phyloP scores from a whole-genome alignment of 1,140 invertebrate genomes.

The Megathymus violae region DNA sequence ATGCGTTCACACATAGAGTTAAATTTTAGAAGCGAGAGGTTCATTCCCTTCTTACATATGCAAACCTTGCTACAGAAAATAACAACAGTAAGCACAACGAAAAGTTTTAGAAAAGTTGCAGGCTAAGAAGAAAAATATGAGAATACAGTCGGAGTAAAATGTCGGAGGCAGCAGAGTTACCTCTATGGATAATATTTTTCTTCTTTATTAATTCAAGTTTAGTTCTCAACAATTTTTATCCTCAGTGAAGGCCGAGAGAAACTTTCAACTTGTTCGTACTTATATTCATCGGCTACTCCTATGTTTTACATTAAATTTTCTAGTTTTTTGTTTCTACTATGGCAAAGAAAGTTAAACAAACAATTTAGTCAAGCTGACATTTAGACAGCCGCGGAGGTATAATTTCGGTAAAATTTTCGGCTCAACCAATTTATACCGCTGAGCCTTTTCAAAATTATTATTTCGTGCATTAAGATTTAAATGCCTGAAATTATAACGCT shows the following conservation, averaged over 20 bases:
- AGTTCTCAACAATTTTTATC: neutral
- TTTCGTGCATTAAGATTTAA: conserved; percentile 16
- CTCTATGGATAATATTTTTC: neutral
- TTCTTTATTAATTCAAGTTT: neutral
- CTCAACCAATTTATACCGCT: conserved; percentile 35
- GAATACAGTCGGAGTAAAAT: neutral
- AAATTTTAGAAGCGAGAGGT: too few species aligned
- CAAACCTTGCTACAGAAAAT: neutral
- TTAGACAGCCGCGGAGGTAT: conserved; percentile 58
- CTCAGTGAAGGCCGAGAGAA: neutral
- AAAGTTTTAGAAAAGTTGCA: neutral
- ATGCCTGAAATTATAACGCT: conserved; percentile 5
- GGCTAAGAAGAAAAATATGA: neutral
- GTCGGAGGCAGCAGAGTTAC: neutral
- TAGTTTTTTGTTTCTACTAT: conserved; percentile 26
- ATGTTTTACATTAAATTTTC: too few species aligned
- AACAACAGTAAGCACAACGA: neutral
- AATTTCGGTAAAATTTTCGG: conserved; percentile 61
- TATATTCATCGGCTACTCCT: too few species aligned
- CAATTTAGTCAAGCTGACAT: conserved; percentile 50
- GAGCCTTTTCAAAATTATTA: conserved; percentile 15
- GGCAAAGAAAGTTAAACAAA: conserved; percentile 40
- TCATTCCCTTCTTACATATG: neutral
- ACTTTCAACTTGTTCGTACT: too few species aligned
- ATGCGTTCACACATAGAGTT: neutral